Conservation (phyloP, 2,888 invertebrate genomes). For the Acanthoscelides obtectus region DNA sequence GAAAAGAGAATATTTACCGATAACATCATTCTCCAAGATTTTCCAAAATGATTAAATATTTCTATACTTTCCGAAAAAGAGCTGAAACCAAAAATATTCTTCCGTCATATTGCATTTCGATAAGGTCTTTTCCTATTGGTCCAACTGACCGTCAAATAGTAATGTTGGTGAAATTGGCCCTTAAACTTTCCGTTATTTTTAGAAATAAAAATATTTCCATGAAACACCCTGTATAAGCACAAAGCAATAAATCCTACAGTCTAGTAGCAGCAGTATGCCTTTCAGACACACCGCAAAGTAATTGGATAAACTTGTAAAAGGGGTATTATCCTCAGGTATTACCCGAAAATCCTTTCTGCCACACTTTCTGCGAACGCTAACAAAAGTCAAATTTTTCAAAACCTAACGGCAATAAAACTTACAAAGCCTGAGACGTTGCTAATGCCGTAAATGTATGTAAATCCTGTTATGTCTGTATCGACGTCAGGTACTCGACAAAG, state of each 20-base stretch:
- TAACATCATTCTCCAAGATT: too few relatives aligned
- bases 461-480: constrained; percentile 17
- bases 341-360: not conserved
- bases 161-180: too few relatives aligned
- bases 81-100: too few relatives aligned
- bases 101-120: too few relatives aligned
- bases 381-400: not conserved
- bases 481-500: constrained; percentile 4
- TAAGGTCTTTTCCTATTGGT: too few relatives aligned
- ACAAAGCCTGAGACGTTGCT: not conserved
- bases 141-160: too few relatives aligned
- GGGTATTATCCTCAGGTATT: not conserved
- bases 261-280: not conserved
- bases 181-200: too few relatives aligned
- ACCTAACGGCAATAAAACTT: not conserved
- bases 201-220: too few relatives aligned
- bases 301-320: not conserved
- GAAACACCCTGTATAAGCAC: too few relatives aligned
- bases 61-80: too few relatives aligned
- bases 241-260: not conserved
- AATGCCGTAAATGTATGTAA: constrained; percentile 15
- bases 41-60: too few relatives aligned
- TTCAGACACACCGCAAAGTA: not conserved
- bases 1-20: too few relatives aligned
- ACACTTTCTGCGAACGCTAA: not conserved